These are phyloP conservation scores for Idaea biselata DNA, from an alignment of 2,888 invertebrate species.

Conservation along the genomic window DNA sequence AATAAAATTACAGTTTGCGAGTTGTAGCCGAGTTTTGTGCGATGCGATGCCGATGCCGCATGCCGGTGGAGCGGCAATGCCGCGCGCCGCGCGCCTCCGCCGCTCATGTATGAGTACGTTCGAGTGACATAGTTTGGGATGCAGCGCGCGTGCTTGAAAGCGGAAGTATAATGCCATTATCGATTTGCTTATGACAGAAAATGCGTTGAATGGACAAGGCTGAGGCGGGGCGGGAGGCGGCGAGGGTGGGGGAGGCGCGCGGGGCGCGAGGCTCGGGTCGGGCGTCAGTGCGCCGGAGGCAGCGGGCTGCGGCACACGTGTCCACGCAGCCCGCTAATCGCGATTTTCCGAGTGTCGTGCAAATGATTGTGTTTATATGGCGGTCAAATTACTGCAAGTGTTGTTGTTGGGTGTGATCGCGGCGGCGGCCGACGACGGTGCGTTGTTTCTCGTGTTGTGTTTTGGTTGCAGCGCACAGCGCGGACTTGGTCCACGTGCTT, in stretches of 20 bases:
- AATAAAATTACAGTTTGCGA: slow-evolving; percentile 18
- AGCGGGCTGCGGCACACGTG: slow-evolving; percentile 66
- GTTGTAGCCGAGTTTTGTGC: slow-evolving; percentile 19
- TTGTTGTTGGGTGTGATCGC: slow-evolving; percentile 77
- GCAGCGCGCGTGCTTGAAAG: slow-evolving; percentile 71
- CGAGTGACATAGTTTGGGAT: slow-evolving; percentile 63
- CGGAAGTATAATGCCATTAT: slow-evolving; percentile 80
- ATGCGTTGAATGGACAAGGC: slow-evolving; percentile 76
- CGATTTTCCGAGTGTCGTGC: slow-evolving; percentile 75
- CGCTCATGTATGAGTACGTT: slow-evolving; percentile 4
- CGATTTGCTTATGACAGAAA: slow-evolving; percentile 79
- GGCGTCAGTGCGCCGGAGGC: slow-evolving; percentile 65
- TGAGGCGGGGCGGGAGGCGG: slow-evolving; percentile 34
- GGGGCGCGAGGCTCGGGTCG: slow-evolving; percentile 33
- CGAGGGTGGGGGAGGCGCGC: slow-evolving; percentile 32
- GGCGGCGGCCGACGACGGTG: slow-evolving; percentile 74
- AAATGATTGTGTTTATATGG: slow-evolving; percentile 89
- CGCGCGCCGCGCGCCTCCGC: slow-evolving; percentile 16
- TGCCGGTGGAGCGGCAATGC: not conserved
- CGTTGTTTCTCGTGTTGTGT: slow-evolving; percentile 48
- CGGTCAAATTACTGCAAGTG: slow-evolving; percentile 88
- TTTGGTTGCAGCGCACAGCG: slow-evolving; percentile 44
- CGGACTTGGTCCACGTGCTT: slow-evolving; percentile 54
- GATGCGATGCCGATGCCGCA: slow-evolving; percentile 6
- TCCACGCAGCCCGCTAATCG: slow-evolving; percentile 74